Evolutionary conservation across 1,140 invertebrate species (phyloP).

Genomic region (Trachelipus rathkii): DNA sequence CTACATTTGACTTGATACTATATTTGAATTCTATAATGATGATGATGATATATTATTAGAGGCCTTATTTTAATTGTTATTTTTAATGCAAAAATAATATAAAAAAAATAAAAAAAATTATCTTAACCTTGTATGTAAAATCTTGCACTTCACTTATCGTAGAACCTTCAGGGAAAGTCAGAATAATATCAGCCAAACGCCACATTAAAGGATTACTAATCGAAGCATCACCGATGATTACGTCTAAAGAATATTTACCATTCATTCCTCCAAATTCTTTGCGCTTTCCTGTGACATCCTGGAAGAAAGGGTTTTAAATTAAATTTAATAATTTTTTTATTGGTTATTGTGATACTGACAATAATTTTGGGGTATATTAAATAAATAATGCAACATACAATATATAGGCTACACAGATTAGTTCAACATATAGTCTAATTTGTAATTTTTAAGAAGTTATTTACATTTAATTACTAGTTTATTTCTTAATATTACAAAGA

Average conservation of each 20-base stretch:
- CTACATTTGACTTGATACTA: too few species aligned
- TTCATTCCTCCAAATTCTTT: slow-evolving; percentile 55
- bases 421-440: too few species aligned
- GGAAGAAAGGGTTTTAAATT: background rate
- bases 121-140: slow-evolving; percentile 35
- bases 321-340: too few species aligned
- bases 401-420: too few species aligned
- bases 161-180: slow-evolving; percentile 61
- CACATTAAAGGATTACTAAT: slow-evolving; percentile 85
- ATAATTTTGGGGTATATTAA: too few species aligned
- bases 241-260: slow-evolving; percentile 73
- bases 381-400: too few species aligned
- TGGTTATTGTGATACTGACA: too few species aligned
- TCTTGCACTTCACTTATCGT: slow-evolving; percentile 16
- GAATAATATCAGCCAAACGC: slow-evolving; percentile 68
- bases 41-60: background rate
- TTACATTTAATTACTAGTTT: too few species aligned
- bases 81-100: too few species aligned
- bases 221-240: slow-evolving; percentile 66
- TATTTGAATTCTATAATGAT: too few species aligned
- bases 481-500: too few species aligned
- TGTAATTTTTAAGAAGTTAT: too few species aligned
- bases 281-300: background rate
- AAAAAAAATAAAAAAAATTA: background rate
- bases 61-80: background rate